Evolutionary conservation across 2,797 vertebrate genomes (phyloP), one percentile per base, ranked within the genome.

Genomic region (Tachyglossus aculeatus): DNA sequence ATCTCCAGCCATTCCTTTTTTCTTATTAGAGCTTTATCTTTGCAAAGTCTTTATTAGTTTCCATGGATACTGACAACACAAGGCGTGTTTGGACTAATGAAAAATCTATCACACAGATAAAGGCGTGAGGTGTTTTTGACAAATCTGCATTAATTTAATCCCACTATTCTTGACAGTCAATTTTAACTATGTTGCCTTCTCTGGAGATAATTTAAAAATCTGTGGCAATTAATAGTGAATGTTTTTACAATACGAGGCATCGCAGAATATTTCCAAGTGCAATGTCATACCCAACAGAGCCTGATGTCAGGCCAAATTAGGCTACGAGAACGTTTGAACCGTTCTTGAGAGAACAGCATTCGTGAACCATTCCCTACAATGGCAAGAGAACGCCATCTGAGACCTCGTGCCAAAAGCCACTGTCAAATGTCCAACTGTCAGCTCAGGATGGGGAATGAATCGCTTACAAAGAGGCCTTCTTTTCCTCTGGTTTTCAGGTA

Each of bases 21-120:
- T 39, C 33, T 81, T 54, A 68, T 70, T 77, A 71, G 75, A 77
- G 57, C 71, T 44, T 86, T 88, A 63, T 74, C 74, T 88, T 71
- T 73, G 84, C 44, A 70, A 80, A 78, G 77, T 58, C 34, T 47
- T 68, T 74, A 75, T 76, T 39, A 43, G 85, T 94, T 88, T 77
- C 90, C 85, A 90, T 91, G 88, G 92, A 90, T 88, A 92, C 89
- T 71, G 81, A 86, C 84, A 88, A 90, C 85, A 88, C 77, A 84
- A 69, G 64, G 52, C 67, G 40, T 84, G 79, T 87, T 89, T 89
- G 77, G 47, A 66, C 86, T 88, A 81, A 87, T 90, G 83, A 86
- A 88, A 79, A 85, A 73, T 71, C 65, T 79, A 39, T 58, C 75
- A 54, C 67, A 67, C 72, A 84, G 70, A 83, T 87, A 83, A 90